A percentile compares a stretch with the other conserved stretches of the same genome.
Evolutionary conservation across 2,888 invertebrate genomes (phyloP).

Genomic region (Brachyopa scutellaris): DNA sequence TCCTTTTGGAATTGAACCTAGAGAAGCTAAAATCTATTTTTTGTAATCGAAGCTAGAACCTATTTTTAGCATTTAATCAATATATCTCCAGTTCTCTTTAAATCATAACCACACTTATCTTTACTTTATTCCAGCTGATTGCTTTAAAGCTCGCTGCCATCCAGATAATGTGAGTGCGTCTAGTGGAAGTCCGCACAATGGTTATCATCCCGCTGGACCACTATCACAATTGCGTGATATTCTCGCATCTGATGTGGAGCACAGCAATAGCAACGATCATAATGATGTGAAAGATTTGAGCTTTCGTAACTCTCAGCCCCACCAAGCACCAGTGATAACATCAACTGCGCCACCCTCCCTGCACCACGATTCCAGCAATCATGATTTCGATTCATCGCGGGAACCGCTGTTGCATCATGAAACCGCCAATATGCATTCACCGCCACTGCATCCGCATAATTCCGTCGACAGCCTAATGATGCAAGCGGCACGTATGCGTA

Average conservation of each 20-base stretch:
- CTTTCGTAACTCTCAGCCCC: slow-evolving; percentile 80
- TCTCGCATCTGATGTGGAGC: slow-evolving; percentile 80
- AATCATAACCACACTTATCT: not conserved
- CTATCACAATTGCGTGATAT: slow-evolving; percentile 82
- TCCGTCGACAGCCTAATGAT: slow-evolving; percentile 78
- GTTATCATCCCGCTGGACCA: slow-evolving; percentile 80
- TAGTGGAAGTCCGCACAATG: slow-evolving; percentile 82
- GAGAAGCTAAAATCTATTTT: no score
- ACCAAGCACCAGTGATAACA: slow-evolving; percentile 81
- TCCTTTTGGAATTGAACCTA: no score
- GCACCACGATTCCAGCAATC: slow-evolving; percentile 81
- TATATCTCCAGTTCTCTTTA: not conserved
- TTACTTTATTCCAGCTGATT: slow-evolving; percentile 77
- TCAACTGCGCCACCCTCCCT: slow-evolving; percentile 79
- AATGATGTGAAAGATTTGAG: slow-evolving; percentile 82
- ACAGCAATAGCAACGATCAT: slow-evolving; percentile 81
- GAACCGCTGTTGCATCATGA: slow-evolving; percentile 79
- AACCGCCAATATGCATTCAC: slow-evolving; percentile 80
- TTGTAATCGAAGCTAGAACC: no score
- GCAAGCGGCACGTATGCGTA: slow-evolving; percentile 78
- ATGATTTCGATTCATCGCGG: slow-evolving; percentile 80
- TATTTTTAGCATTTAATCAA: no score
- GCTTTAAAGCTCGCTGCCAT: slow-evolving; percentile 80
- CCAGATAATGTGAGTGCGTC: slow-evolving; percentile 84
- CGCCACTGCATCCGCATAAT: slow-evolving; percentile 77